Evolutionary conservation across 2,113 vertebrate species (phyloP), one percentile per base, ranked within the genome.

Genomic region (Andinoacara biseriatus): DNA sequence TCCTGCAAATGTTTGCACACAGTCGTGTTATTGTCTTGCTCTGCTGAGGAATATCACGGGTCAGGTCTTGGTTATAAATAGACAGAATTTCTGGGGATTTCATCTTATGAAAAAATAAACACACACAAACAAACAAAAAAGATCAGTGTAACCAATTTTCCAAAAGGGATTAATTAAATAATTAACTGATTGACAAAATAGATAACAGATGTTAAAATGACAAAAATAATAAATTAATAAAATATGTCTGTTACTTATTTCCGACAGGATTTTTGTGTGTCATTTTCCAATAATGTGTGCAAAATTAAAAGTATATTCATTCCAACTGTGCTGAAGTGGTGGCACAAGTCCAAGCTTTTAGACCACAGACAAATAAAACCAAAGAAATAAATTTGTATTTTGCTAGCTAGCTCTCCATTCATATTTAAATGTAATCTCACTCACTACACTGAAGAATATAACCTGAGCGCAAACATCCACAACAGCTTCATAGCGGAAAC

Each of bases 1-100:
- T 22, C 96, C 98, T 99, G 95, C 13, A 83, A 89, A 75, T 9
- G 26, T 59, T 67, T 35, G 29, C 78, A 87, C 31, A 90, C 62
- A 84, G 74, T 86, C 38, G 84, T 29, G 18, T 60, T 77, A 85
- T 80, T 80, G 69, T 87, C 7, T 79, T 3, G 3, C 14, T 43
- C 79, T 52, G 31, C 24, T 26, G 61, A 58, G 57, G 58, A 58
- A 56, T 22, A 85, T 80, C 86, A 82, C 31, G 62, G 76, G 84
- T 86, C 81, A 54, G 5, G 43, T 59, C 72, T 43, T 2, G 35
- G n/a, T 60, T 77, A 81, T n/a, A 76, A 90, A 90, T 40, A 81
- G 57, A 77, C 52, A 74, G 18, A 0, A 10, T 8, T 35, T 31
- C 67, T 46, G 43, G 1, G 26, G 76, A 49, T 58, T 49, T 75